These are phyloP conservation scores for Lepidochrysops patricia DNA, from an alignment of 2,888 invertebrate genomes.

Conservation along the genomic window DNA sequence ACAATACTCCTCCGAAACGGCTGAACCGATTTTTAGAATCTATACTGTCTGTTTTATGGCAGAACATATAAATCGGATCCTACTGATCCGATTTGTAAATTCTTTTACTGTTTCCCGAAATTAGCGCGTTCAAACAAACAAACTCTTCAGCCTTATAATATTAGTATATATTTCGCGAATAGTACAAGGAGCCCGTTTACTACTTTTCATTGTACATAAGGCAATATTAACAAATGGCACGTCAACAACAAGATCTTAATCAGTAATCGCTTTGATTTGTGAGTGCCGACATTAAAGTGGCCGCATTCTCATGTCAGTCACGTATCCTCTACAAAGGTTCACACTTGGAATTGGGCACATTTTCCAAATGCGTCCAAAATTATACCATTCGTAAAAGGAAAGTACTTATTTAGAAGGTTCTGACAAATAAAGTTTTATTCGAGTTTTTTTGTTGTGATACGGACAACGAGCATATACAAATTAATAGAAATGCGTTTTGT, in stretches of 20 bases:
- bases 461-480: neutral
- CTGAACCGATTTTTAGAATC: no score
- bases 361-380: conserved; percentile 15
- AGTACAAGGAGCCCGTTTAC: no score
- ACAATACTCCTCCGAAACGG: no score
- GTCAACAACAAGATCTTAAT: neutral
- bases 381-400: conserved; percentile 15
- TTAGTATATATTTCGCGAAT: no score
- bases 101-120: no score
- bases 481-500: no score
- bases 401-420: conserved; percentile 9
- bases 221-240: neutral
- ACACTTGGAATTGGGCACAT: conserved; percentile 15
- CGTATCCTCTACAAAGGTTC: conserved; percentile 17
- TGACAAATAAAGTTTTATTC: conserved; percentile 20
- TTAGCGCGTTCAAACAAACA: no score
- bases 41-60: no score
- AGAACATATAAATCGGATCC: no score
- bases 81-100: no score
- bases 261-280: conserved; percentile 4
- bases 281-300: neutral
- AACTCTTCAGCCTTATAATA: no score
- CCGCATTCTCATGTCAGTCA: conserved; percentile 10
- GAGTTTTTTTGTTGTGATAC: conserved; percentile 16
- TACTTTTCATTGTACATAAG: no score